These are phyloP conservation scores for Hepsetus odoe DNA, from an alignment of 2,113 vertebrate species.

Conservation along the genomic window DNA sequence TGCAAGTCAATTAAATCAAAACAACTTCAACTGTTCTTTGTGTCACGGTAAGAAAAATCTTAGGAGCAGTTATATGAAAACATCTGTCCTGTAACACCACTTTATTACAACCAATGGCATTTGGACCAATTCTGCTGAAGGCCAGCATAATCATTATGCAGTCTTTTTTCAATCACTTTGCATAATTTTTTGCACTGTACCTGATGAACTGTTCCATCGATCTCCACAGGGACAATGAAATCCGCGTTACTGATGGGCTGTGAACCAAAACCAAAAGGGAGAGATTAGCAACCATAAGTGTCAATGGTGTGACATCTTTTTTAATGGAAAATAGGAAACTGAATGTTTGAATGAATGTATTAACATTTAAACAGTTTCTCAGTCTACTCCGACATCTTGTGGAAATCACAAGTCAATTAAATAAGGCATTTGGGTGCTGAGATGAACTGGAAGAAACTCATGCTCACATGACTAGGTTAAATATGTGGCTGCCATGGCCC, in stretches of 20 bases:
- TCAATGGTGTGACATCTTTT: neutral
- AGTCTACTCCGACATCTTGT: too few species aligned
- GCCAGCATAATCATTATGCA: neutral
- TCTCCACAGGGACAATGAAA: slow-evolving; percentile 59
- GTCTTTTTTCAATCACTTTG: neutral
- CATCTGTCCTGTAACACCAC: neutral
- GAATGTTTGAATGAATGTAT: too few species aligned
- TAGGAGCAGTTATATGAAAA: neutral
- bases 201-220: slow-evolving; percentile 57
- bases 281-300: neutral
- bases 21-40: neutral
- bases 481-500: too few species aligned
- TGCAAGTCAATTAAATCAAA: neutral
- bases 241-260: slow-evolving; percentile 59
- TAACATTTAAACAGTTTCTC: too few species aligned
- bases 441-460: too few species aligned
- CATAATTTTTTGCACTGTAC: slow-evolving; percentile 24
- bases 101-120: neutral
- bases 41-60: too few species aligned
- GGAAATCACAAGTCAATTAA: too few species aligned
- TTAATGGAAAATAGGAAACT: neutral
- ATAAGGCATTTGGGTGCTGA: too few species aligned
- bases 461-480: too few species aligned
- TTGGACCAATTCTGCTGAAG: neutral
- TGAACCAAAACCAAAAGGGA: slow-evolving; percentile 11